phyloP scores from a whole-genome alignment of 2,888 invertebrate genomes.

The Leptopterna dolabrata region DNA sequence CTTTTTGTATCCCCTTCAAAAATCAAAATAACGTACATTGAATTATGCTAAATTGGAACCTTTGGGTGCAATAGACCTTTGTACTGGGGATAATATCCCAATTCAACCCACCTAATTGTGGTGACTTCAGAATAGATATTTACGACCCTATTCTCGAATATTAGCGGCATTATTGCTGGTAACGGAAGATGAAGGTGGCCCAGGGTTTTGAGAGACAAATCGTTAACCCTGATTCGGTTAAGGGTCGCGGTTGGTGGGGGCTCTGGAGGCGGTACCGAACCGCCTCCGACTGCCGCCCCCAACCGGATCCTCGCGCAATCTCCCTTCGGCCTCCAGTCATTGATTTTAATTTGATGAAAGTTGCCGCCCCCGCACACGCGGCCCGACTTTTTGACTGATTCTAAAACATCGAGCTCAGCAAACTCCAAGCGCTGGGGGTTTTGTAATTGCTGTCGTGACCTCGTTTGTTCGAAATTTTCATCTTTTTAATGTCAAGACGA shows the following conservation, averaged over 20 bases:
- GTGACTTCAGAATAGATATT: background rate
- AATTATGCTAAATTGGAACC: no score
- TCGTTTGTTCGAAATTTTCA: background rate
- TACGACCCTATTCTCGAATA: background rate
- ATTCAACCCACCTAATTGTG: no score
- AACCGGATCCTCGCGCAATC: background rate
- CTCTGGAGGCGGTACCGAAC: conserved; percentile 27
- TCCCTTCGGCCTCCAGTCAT: background rate
- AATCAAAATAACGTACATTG: no score
- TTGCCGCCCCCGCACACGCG: conserved; percentile 21
- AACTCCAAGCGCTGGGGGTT: background rate
- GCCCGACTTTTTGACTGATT: background rate
- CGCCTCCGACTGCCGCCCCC: background rate
- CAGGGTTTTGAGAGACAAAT: conserved; percentile 9
- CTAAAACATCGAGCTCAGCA: background rate
- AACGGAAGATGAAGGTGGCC: background rate
- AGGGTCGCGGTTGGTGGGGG: background rate
- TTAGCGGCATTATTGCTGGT: background rate
- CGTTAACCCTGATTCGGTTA: conserved; percentile 16
- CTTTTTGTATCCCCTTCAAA: no score
- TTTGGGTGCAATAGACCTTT: background rate
- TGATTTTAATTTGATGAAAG: conserved; percentile 43
- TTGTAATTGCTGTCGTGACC: background rate
- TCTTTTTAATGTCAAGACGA: background rate
- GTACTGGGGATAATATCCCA: background rate